phyloP scores from a whole-genome alignment of 2,797 vertebrate genomes.

The Tadarida brasiliensis region DNA sequence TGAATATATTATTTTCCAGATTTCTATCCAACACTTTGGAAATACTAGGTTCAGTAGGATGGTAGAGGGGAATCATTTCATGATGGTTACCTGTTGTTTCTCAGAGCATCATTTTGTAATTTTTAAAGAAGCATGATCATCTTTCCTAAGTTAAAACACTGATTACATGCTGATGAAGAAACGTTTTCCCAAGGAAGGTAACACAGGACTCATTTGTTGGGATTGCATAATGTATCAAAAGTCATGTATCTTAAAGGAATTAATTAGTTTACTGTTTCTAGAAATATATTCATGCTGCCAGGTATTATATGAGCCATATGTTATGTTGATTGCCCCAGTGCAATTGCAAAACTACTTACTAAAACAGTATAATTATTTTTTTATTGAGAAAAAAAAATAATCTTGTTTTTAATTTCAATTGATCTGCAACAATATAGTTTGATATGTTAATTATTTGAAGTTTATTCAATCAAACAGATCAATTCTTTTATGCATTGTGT shows the following conservation, averaged over 20 bases:
- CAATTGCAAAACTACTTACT: slow-evolving; percentile 67
- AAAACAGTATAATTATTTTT: slow-evolving; percentile 77
- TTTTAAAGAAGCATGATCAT: neutral
- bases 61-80: neutral
- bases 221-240: slow-evolving; percentile 75
- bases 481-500: neutral
- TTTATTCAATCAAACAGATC: slow-evolving; percentile 15
- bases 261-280: slow-evolving; percentile 83
- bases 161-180: slow-evolving; percentile 38
- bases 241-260: slow-evolving; percentile 72
- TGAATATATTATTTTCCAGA: neutral
- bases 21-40: neutral
- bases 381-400: slow-evolving; percentile 75
- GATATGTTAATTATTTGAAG: slow-evolving; percentile 62
- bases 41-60: neutral
- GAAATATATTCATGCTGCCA: slow-evolving; percentile 79
- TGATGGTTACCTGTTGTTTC: neutral
- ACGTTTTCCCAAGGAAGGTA: neutral
- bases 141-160: neutral
- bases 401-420: slow-evolving; percentile 51
- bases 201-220: slow-evolving; percentile 59
- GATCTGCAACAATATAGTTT: slow-evolving; percentile 60
- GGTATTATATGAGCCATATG: slow-evolving; percentile 77
- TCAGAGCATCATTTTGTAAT: neutral
- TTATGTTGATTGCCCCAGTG: slow-evolving; percentile 73